These are phyloP conservation scores for Amblyopsis hoosieri DNA, from an alignment of 2,797 vertebrate species.

Conservation along the genomic window DNA sequence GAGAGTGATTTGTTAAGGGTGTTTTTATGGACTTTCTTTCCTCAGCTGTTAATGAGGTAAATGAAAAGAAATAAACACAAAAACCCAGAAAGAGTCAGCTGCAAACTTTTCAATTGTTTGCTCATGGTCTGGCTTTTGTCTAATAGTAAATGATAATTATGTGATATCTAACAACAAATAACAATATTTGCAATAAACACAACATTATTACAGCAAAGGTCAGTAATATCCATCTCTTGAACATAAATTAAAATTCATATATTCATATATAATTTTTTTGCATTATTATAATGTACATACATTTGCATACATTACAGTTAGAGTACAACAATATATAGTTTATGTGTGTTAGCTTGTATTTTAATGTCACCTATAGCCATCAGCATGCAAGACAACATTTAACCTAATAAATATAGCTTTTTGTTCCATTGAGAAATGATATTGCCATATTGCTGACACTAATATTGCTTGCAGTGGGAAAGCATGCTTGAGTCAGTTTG, in stretches of 20 bases:
- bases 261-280: too few relatives aligned
- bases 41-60: background rate
- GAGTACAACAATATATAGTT: too few relatives aligned
- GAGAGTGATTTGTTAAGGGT: constrained; percentile 12
- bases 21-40: constrained; percentile 7
- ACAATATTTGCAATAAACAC: too few relatives aligned
- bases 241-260: too few relatives aligned
- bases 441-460: constrained; percentile 36
- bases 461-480: constrained; percentile 55
- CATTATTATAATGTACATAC: too few relatives aligned
- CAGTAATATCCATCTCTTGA: background rate
- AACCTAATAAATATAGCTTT: constrained; percentile 41
- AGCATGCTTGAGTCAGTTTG: constrained; percentile 57
- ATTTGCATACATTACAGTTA: too few relatives aligned
- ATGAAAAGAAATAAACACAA: constrained; percentile 16
- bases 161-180: too few relatives aligned
- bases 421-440: constrained; percentile 15
- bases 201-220: background rate
- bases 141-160: too few relatives aligned
- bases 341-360: background rate
- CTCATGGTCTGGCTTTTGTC: too few relatives aligned
- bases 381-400: constrained; percentile 30
- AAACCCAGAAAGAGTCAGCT: background rate
- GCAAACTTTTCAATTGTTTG: too few relatives aligned
- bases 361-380: constrained; percentile 10